Conservation (phyloP, 2,888 invertebrate genomes). For the Machimus rusticus region DNA sequence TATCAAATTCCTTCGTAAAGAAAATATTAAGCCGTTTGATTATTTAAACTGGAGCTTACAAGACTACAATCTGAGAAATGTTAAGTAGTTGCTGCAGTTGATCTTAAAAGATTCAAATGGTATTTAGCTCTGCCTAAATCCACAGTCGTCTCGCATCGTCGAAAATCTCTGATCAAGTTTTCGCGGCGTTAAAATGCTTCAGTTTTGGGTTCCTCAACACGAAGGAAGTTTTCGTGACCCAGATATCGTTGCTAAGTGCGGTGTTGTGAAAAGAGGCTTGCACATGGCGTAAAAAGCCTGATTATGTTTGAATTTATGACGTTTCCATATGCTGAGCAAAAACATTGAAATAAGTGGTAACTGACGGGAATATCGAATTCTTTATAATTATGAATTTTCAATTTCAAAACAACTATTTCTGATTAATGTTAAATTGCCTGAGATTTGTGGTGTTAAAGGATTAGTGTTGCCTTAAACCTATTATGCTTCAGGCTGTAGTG, state of each 20-base stretch:
- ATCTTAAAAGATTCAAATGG: neutral
- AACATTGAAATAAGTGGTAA: neutral
- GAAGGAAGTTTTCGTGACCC: slow-evolving; percentile 9
- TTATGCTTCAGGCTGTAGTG: neutral
- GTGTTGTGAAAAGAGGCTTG: neutral
- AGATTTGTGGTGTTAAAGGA: neutral
- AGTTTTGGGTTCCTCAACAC: neutral
- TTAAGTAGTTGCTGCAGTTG: neutral
- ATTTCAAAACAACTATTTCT: neutral
- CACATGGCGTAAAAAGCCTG: neutral
- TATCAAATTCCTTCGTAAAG: slow-evolving; percentile 44
- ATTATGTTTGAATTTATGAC: neutral
- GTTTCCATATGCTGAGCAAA: neutral
- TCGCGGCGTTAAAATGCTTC: neutral
- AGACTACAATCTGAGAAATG: neutral
- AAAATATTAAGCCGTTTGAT: neutral
- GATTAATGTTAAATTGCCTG: neutral
- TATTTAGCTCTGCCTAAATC: neutral
- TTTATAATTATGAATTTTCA: neutral
- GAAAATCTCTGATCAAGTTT: neutral
- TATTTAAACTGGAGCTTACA: neutral
- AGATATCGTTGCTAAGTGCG: slow-evolving; percentile 1
- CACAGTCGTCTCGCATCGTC: neutral
- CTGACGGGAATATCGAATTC: neutral
- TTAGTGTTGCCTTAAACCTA: neutral